Evolutionary conservation across 2,113 vertebrate species (phyloP).

Genomic region (Ictalurus punctatus): DNA sequence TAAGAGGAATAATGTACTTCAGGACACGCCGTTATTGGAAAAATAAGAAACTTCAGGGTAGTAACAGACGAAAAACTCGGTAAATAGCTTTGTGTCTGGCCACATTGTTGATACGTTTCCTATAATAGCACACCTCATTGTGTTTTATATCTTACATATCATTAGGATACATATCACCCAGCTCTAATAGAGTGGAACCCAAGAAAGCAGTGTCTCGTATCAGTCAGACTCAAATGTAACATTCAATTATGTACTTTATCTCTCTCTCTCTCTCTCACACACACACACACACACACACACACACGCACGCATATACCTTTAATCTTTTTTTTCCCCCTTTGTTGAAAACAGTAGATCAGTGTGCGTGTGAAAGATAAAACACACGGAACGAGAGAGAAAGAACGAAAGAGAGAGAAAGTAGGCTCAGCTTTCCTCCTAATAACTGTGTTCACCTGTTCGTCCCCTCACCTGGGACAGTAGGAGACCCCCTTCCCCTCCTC

Average conservation of each 20-base stretch:
- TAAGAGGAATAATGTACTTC: neutral
- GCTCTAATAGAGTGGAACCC: constrained; percentile 4
- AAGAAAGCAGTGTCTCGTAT: constrained; percentile 1
- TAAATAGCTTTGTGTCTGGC: neutral
- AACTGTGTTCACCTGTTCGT: constrained; percentile 74
- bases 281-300: neutral
- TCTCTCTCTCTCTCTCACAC: neutral
- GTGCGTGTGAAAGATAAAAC: constrained; percentile 37
- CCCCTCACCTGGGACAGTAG: constrained; percentile 73
- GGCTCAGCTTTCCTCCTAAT: constrained; percentile 77
- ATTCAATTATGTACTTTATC: constrained; percentile 15
- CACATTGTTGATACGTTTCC: neutral
- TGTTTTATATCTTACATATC: neutral
- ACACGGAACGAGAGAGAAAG: constrained; percentile 41
- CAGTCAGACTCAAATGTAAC: constrained; percentile 14
- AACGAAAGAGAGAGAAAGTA: constrained; percentile 53
- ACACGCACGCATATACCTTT: constrained; percentile 1
- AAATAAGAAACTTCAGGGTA: neutral
- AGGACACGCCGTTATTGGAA: neutral
- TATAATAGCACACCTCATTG: neutral
- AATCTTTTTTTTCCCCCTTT: constrained; percentile 2
- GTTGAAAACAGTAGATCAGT: constrained; percentile 12
- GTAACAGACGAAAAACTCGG: neutral
- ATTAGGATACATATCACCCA: neutral
- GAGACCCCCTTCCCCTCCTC: constrained; percentile 51